Conservation (phyloP, 2,888 invertebrate genomes). For the Acleris holmiana region DNA sequence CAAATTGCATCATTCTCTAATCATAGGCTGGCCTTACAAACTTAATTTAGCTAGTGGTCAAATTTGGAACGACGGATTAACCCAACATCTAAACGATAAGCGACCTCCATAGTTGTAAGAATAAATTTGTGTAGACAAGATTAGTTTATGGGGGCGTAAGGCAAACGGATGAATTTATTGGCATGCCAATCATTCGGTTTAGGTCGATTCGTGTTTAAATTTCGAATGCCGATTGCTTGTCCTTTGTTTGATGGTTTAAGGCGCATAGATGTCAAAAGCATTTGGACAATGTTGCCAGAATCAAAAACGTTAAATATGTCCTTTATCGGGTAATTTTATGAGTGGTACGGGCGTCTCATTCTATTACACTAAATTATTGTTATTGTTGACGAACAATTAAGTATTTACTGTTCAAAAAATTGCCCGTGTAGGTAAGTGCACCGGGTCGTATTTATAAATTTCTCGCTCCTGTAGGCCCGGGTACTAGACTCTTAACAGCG, state of each 20-base stretch:
- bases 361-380: no score
- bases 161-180: constrained; percentile 2
- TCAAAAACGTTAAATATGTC: background rate
- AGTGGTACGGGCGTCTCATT: no score
- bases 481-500: no score
- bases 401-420: no score
- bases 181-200: constrained; percentile 17
- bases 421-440: no score
- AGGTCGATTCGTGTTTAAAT: constrained; percentile 6
- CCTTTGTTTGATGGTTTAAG: background rate
- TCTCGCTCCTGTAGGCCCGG: no score
- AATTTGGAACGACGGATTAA: constrained; percentile 5
- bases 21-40: constrained; percentile 18
- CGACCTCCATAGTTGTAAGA: background rate
- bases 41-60: background rate
- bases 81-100: background rate
- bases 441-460: no score
- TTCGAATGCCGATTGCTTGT: background rate
- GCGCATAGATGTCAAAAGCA: background rate
- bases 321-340: no score
- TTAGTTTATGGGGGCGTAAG: constrained; percentile 18
- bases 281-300: background rate
- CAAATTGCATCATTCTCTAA: constrained; percentile 33
- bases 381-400: no score
- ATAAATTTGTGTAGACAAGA: background rate